phyloP scores from a whole-genome alignment of 1,140 invertebrate genomes.

The Lepidostoma basale region DNA sequence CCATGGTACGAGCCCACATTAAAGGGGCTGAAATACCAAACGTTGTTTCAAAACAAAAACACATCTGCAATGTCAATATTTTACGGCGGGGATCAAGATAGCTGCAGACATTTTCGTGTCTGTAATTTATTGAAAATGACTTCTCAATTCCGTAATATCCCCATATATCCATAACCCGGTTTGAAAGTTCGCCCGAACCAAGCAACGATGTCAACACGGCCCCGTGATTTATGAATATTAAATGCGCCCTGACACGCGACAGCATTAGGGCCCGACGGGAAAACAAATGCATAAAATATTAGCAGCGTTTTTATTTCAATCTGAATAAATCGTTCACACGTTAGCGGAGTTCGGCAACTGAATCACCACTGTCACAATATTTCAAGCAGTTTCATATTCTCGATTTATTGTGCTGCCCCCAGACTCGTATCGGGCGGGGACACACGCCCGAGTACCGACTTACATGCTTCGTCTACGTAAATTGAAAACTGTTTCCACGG shows the following conservation, averaged over 20 bases:
- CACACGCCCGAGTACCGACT: not conserved
- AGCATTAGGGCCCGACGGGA: conserved; percentile 6
- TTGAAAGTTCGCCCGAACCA: conserved; percentile 3
- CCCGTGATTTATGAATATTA: conserved; percentile 43
- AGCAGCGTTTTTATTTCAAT: conserved; percentile 10
- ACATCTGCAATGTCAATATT: too few species aligned
- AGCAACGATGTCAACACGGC: conserved; percentile 1
- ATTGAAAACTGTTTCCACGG: too few species aligned
- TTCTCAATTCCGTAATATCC: conserved; percentile 18
- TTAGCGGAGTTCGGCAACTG: not conserved
- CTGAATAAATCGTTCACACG: conserved; percentile 23
- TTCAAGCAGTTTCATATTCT: not conserved
- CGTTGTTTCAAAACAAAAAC: too few species aligned
- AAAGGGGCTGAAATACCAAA: too few species aligned
- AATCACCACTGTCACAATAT: conserved; percentile 3
- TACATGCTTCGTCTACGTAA: too few species aligned
- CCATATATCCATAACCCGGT: conserved; percentile 13
- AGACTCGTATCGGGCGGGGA: not conserved
- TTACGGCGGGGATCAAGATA: too few species aligned
- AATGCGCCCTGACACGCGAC: conserved; percentile 42
- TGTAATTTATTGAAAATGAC: conserved; percentile 21
- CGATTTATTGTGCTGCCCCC: not conserved
- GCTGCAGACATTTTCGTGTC: conserved; percentile 2
- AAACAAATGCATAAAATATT: conserved; percentile 31
- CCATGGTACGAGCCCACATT: too few species aligned